phyloP scores from a whole-genome alignment of 2,113 vertebrate species.

The Macaca nemestrina region DNA sequence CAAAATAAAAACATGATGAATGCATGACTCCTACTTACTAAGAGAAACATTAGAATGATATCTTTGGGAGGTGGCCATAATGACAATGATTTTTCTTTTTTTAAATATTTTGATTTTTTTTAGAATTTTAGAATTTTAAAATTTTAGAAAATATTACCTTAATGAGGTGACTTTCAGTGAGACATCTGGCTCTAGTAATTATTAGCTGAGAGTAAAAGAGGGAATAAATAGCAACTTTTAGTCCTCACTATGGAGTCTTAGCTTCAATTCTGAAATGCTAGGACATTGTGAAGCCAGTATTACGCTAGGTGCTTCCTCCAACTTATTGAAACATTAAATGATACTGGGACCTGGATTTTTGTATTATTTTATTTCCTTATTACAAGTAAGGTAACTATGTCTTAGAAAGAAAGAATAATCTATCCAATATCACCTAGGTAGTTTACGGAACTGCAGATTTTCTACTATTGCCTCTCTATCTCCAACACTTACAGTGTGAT shows the following conservation, averaged over 20 bases:
- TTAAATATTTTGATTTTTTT: neutral
- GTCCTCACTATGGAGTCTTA: neutral
- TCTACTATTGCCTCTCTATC: neutral
- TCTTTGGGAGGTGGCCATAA: neutral
- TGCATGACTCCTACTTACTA: neutral
- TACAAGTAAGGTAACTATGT: neutral
- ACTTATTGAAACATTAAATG: neutral
- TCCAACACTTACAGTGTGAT: neutral
- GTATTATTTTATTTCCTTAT: neutral
- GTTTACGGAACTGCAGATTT: neutral
- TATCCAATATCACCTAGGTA: neutral
- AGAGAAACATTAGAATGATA: neutral
- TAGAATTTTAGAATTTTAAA: neutral
- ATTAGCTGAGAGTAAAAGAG: neutral
- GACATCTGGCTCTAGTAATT: neutral
- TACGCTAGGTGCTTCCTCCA: neutral
- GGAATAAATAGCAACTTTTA: neutral
- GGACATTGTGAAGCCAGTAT: neutral
- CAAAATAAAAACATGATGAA: neutral
- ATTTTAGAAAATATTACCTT: too few relatives aligned
- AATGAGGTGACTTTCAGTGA: neutral
- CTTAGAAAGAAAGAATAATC: neutral
- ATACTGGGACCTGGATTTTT: neutral
- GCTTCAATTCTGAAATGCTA: neutral
- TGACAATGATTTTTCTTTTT: neutral